Conservation (phyloP, 2,797 vertebrate species). For the Calcarius lapponicus region DNA sequence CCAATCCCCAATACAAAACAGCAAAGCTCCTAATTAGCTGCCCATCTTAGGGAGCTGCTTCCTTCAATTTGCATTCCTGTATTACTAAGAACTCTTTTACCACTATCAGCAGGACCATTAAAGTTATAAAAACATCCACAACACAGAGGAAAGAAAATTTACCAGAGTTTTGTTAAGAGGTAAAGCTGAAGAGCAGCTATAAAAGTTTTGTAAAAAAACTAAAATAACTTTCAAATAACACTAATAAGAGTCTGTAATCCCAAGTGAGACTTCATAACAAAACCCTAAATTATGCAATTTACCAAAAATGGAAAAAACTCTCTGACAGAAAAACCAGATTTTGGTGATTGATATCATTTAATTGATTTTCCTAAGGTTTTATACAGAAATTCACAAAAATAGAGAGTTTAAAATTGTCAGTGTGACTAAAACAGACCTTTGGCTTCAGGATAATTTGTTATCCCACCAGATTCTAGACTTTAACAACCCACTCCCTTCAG, state of each 20-base stretch:
- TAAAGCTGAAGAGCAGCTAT: not conserved
- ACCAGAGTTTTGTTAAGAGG: not conserved
- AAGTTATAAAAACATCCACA: not conserved
- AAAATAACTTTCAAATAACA: not conserved
- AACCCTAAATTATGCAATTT: not conserved
- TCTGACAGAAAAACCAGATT: not conserved
- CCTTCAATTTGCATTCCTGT: not conserved
- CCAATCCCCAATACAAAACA: not conserved
- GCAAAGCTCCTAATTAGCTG: constrained; percentile 16
- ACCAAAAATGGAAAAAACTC: not conserved
- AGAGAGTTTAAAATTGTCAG: not conserved
- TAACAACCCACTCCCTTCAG: not conserved
- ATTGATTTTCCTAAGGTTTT: not conserved
- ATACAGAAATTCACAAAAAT: not conserved
- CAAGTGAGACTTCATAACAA: not conserved
- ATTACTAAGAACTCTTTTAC: not conserved
- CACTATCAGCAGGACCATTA: not conserved
- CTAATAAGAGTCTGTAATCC: not conserved
- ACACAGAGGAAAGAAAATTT: not conserved
- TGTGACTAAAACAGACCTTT: not conserved
- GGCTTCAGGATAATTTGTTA: not conserved
- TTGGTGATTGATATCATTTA: not conserved
- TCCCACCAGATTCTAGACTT: not conserved
- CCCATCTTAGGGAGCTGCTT: not conserved
- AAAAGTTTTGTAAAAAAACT: not conserved